A percentile compares a stretch with the other conserved stretches of the same genome.
phyloP scores from a whole-genome alignment of 2,113 vertebrate genomes.

The Caloenas nicobarica region DNA sequence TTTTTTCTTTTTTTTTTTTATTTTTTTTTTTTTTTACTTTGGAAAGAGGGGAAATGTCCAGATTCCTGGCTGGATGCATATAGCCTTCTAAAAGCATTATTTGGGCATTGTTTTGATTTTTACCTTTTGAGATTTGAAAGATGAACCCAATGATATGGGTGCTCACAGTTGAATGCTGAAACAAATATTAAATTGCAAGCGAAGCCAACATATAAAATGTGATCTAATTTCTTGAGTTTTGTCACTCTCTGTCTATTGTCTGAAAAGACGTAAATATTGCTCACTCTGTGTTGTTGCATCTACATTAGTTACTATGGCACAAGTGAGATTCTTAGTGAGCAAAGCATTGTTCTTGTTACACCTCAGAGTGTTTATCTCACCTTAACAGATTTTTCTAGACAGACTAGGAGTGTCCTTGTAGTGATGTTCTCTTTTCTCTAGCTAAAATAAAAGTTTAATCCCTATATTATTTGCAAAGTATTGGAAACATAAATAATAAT shows the following conservation, averaged over 20 bases:
- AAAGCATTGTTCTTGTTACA: not conserved
- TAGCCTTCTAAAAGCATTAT: not conserved
- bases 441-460: not conserved
- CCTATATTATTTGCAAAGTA: not conserved
- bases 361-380: not conserved
- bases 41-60: not conserved
- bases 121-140: not conserved
- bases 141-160: not conserved
- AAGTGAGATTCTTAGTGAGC: not conserved
- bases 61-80: not conserved
- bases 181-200: not conserved
- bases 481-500: not conserved
- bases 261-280: not conserved
- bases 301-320: not conserved
- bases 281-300: not conserved
- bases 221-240: not conserved
- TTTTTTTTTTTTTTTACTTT: not conserved
- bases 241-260: not conserved
- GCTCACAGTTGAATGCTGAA: not conserved
- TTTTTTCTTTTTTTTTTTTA: not conserved
- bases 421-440: not conserved
- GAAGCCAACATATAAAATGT: not conserved
- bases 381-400: not conserved
- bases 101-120: not conserved
- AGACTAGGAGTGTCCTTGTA: not conserved